Evolutionary conservation across 1,140 invertebrate genomes (phyloP), one percentile per base, ranked within the genome.

Genomic region (Trachymyrmex cornetzi): DNA sequence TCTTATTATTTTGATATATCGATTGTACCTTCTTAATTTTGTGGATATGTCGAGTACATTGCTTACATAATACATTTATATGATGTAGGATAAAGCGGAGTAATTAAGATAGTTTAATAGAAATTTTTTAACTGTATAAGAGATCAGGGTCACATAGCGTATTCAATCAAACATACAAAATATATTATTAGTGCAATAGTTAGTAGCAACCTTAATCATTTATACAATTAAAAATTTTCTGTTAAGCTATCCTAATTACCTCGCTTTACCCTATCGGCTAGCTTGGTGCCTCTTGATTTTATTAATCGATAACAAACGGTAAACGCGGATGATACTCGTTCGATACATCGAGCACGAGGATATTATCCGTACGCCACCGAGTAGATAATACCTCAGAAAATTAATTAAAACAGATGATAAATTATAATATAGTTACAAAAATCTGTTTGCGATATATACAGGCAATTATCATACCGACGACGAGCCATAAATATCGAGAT

Each of bases 401-500:
- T 84, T 63, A 75, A 84, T 84, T 61, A 50, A 84, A 61, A 75
- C 80, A 11, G 44, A 50, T 69, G 66, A 69, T 69, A n/a, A 34
- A 30, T 48, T 22, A n/a, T 5, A 27, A 75, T 50, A 34, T 3
- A 75, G 19, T 84, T 57, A 16, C 2, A 84, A 84, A 74, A 74
- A 34, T 67, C 14, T 44, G 14, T 50, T 48, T n/a, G 55, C 80
- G 38, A 74, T 75, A 84, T 22, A 59, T 72, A 74, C 67, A 55
- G 34, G 67, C 80, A 61, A 84, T 84, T 84, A 84, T 75, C 80
- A 84, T 84, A 24, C 69, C 80, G 55, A 75, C 44, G 38, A 61
- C 12, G 24, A 30, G 80, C 69, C 57, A 75, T 84, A 74, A 84
- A 84, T 75, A 84, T 84, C 80, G 67, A 2, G 61, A n/a, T 16